phyloP scores from a whole-genome alignment of 2,888 invertebrate genomes.

The Meiosimyza decipiens region DNA sequence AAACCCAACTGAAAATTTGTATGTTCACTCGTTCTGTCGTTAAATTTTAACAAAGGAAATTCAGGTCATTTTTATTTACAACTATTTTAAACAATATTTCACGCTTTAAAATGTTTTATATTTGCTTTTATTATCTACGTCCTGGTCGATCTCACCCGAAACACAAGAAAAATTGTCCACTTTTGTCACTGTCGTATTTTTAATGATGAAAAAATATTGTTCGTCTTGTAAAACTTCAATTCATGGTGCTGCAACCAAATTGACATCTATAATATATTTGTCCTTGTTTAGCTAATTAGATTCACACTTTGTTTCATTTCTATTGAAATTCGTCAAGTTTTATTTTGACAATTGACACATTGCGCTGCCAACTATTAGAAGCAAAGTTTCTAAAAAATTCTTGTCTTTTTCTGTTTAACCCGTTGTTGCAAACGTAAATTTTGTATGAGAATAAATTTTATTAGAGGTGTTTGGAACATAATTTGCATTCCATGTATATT shows the following conservation, averaged over 20 bases:
- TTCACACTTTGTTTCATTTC: no score
- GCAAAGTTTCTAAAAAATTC: neutral
- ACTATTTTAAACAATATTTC: neutral
- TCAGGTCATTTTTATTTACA: neutral
- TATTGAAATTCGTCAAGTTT: neutral
- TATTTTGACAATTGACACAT: neutral
- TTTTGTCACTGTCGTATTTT: slow-evolving; percentile 12
- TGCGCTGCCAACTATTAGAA: neutral
- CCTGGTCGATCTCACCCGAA: neutral
- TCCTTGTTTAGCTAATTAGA: no score
- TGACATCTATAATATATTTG: neutral
- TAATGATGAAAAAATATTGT: slow-evolving; percentile 18
- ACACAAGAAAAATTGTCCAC: slow-evolving; percentile 1
- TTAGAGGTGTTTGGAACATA: no score
- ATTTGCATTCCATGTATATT: no score
- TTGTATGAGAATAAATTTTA: no score
- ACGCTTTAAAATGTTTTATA: neutral
- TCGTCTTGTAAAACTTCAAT: slow-evolving; percentile 6
- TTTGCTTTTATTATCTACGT: neutral
- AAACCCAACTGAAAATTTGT: neutral
- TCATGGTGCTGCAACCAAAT: slow-evolving; percentile 17
- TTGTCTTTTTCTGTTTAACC: neutral
- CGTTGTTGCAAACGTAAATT: no score
- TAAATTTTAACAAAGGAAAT: neutral
- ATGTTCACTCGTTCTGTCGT: neutral